Conservation (phyloP, 2,113 vertebrate species). For the Nyctereutes procyonoides region DNA sequence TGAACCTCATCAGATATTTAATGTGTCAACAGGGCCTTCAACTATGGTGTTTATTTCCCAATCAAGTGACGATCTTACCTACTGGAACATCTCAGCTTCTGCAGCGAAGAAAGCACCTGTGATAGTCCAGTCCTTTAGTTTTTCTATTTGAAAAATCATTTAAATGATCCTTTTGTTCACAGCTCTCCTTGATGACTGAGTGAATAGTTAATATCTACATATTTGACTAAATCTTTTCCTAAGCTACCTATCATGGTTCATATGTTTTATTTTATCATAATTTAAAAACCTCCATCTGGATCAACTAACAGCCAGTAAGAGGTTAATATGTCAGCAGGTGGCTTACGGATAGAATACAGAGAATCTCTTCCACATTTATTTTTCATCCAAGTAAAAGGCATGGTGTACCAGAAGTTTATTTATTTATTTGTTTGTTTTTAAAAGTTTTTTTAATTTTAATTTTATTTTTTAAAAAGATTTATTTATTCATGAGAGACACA, state of each 20-base stretch:
- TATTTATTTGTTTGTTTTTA: no score
- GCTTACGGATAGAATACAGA: neutral
- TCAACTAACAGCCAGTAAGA: conserved; percentile 58
- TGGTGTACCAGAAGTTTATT: neutral
- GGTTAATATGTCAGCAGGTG: conserved; percentile 47
- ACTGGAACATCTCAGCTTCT: conserved; percentile 67
- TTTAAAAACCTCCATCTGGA: conserved; percentile 73
- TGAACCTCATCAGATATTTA: conserved; percentile 51
- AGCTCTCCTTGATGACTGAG: conserved; percentile 71
- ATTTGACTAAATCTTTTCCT: conserved; percentile 85
- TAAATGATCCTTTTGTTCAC: conserved; percentile 60
- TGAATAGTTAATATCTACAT: conserved; percentile 83
- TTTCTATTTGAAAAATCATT: conserved; percentile 73
- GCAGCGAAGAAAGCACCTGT: conserved; percentile 58
- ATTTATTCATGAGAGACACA: no score
- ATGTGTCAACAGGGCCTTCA: conserved; percentile 56
- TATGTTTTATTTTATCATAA: conserved; percentile 80
- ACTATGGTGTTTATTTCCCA: conserved; percentile 47
- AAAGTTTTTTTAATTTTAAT: no score
- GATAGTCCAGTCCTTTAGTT: conserved; percentile 76
- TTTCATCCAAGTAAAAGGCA: conserved; percentile 17
- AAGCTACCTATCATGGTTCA: conserved; percentile 73
- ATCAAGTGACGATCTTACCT: conserved; percentile 59
- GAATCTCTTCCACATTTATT: conserved; percentile 36
- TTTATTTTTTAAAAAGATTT: no score